Percentiles rank a stretch among this genome's conserved stretches.
Conservation (phyloP, 2,113 vertebrate species). For the Tyrannus savana region DNA sequence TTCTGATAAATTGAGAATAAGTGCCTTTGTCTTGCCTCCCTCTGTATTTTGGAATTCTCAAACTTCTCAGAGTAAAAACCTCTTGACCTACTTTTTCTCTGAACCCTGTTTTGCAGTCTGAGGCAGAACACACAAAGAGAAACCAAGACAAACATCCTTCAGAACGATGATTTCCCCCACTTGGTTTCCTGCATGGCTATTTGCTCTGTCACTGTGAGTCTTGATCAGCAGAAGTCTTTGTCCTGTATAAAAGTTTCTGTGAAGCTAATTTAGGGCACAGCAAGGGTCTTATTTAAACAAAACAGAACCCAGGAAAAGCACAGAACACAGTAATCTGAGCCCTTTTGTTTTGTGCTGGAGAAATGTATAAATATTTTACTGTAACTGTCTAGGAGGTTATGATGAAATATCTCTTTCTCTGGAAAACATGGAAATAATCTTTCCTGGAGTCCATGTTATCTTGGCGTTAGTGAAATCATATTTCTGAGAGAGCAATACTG, state of each 20-base stretch:
- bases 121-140: background rate
- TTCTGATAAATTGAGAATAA: background rate
- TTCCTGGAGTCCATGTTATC: background rate
- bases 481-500: background rate
- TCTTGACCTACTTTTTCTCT: background rate
- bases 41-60: background rate
- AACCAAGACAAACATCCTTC: constrained; percentile 9
- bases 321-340: background rate
- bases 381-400: background rate
- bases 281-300: background rate
- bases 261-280: background rate
- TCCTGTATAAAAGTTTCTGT: background rate
- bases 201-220: background rate
- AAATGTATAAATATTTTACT: background rate
- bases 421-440: background rate
- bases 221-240: background rate
- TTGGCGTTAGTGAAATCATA: background rate
- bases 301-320: background rate
- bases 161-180: background rate
- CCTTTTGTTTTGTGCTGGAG: background rate
- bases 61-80: background rate
- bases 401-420: background rate
- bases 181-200: background rate
- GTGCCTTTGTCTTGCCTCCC: background rate
- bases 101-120: background rate